These are phyloP conservation scores for Cephalopachus bancanus DNA, from an alignment of 2,797 vertebrate species.

Conservation along the genomic window DNA sequence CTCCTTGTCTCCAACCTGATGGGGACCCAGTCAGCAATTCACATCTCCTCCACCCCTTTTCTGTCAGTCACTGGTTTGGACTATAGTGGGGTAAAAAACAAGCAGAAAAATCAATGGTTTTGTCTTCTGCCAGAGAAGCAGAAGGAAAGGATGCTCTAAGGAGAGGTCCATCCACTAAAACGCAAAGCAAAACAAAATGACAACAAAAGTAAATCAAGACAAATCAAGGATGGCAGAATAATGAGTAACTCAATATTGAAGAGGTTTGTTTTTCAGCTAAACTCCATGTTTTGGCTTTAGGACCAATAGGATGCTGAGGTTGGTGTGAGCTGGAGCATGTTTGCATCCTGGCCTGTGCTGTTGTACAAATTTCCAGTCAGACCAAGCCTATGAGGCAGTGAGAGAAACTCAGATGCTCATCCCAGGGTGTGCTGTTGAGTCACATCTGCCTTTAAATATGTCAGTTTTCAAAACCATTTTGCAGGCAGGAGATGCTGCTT, in stretches of 20 bases:
- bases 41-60: not conserved
- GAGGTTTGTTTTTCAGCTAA: not conserved
- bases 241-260: not conserved
- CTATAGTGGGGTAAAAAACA: not conserved
- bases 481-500: not conserved
- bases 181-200: not conserved
- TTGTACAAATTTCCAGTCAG: not conserved
- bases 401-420: conserved; percentile 26
- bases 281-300: not conserved
- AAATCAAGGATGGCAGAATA: not conserved
- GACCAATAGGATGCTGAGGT: not conserved
- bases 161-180: not conserved
- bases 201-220: conserved; percentile 1
- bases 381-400: not conserved
- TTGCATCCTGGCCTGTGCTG: conserved; percentile 59
- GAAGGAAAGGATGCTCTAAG: not conserved
- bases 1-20: not conserved
- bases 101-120: not conserved
- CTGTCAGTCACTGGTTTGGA: not conserved
- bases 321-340: not conserved
- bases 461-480: not conserved
- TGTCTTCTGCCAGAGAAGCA: not conserved
- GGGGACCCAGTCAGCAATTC: not conserved
- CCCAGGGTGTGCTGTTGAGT: not conserved
- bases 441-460: not conserved